Evolutionary conservation across 2,113 vertebrate genomes (phyloP), one percentile per base, ranked within the genome.

Genomic region (Gallinago jamesoni): DNA sequence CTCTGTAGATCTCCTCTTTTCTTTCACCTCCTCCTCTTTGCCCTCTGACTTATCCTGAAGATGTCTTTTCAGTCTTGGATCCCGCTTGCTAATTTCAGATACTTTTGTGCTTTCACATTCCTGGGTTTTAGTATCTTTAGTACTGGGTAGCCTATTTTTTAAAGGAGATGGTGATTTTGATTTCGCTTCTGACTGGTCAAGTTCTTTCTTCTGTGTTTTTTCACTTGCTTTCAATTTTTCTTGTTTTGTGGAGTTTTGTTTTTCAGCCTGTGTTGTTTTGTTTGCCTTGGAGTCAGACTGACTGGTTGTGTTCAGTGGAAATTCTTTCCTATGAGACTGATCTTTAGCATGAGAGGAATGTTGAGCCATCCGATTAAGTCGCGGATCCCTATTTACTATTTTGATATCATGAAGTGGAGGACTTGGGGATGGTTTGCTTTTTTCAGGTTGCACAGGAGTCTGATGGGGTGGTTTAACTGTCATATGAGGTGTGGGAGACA

Each of bases 61-160:
- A 41, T 99, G 99, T 68, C 99, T 99, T 90, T 98, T 99, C 68
- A 99, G 96, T 73, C 99, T 97, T 28, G 99, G 99, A 85, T 99
- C 99, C 87, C 99, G 98, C 91, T 99, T 99, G 21, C 95, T 98
- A 62, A 98, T 90, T 41, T 99, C 99, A 25, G 97, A 80, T 3
- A 97, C 82, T 92, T 98, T 99, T 39, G 91, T 70, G 47, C 89
- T 96, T 91, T 99, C 99, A 5, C 91, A 64, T 84, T 99, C 99
- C 16, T 94, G 89, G 43, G 69, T 97, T 96, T 98, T 99, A 74
- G 68, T 79, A 79, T 98, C 95, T 97, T 98, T 99, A 97, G 81
- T 73, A 93, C 85, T 95, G 19, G 94, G 97, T 3, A 83, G 70
- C 92, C 98, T 99, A 66, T 97, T 99, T 89, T 98, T 98, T 94